phyloP scores from a whole-genome alignment of 2,888 invertebrate species.

The Caenorhabditis angaria region DNA sequence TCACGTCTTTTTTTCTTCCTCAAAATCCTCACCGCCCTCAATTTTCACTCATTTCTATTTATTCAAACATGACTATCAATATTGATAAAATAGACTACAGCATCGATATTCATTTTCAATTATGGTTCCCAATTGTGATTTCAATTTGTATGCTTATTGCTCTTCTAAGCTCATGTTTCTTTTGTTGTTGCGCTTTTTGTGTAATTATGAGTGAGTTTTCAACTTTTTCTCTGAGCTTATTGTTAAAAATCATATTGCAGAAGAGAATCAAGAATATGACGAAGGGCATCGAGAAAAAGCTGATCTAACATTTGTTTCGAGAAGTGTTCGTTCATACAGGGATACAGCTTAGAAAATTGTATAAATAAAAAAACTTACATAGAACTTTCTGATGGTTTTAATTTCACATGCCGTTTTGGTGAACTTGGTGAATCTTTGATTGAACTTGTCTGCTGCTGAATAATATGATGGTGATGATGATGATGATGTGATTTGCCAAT shows the following conservation, averaged over 20 bases:
- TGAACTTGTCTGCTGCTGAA: slow-evolving; percentile 7
- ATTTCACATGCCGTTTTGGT: slow-evolving; percentile 26
- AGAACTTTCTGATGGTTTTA: slow-evolving; percentile 27
- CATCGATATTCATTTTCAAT: neutral
- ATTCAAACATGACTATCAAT: neutral
- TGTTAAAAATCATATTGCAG: neutral
- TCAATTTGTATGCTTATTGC: neutral
- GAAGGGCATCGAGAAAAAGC: slow-evolving; percentile 24
- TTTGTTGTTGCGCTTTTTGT: neutral
- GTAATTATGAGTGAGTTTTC: neutral
- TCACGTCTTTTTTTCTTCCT: too few species aligned
- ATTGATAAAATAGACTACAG: neutral
- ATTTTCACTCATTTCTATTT: too few species aligned
- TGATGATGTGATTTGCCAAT: neutral
- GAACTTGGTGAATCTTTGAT: slow-evolving; percentile 26
- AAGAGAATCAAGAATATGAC: neutral
- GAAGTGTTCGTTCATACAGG: neutral
- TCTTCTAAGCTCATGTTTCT: neutral
- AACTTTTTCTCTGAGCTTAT: neutral
- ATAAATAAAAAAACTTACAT: slow-evolving; percentile 11
- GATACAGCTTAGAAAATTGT: neutral
- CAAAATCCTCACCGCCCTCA: too few species aligned
- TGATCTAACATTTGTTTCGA: slow-evolving; percentile 10
- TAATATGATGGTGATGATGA: slow-evolving; percentile 36
- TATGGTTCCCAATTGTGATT: neutral